Evolutionary conservation across 2,888 invertebrate species (phyloP), one percentile per base, ranked within the genome.

Genomic region (Teinopalpus imperialis): DNA sequence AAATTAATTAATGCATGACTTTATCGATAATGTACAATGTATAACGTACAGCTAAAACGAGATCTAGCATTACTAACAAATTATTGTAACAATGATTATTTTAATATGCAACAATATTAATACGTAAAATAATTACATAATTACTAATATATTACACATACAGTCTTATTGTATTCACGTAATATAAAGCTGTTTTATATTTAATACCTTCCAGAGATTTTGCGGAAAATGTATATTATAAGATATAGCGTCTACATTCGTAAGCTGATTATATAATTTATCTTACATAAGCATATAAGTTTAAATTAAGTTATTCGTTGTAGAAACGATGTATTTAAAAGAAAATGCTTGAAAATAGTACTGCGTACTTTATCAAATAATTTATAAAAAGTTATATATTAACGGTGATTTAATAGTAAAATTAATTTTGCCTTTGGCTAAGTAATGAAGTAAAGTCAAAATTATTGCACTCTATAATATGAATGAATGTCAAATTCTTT

Each of bases 11-110:
- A 48, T 53, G 54, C 56, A 56, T 44, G 53, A 59, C 64, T 59
- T 66, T 66, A 57, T 57, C 54, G 61, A 54, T 52, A 52, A 56
- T 57, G 54, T 53, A 63, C 48, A 57, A 46, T n/a, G n/a, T n/a
- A 51, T 37, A 50, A 50, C 54, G 56, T 61, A 69, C 64, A 66
- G 62, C 61, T 63, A 70, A 65, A 79, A 79, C 81, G 86, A 86
- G 87, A 87, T 86, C 87, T 87, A 85, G 80, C 80, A 72, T 72
- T 74, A 62, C 75, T 81, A 81, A 64, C 58, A 58, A 63, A 61
- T 73, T 64, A 67, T 55, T 63, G 48, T 68, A 74, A 73, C 67
- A 73, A 72, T 69, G 59, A 51, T 46, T 57, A 56, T 62, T 65
- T 68, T 60, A 62, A 59, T 63, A 59, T 73, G 70, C 55, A 68